phyloP scores from a whole-genome alignment of 2,888 invertebrate species.

The Halictus quadricinctus region DNA sequence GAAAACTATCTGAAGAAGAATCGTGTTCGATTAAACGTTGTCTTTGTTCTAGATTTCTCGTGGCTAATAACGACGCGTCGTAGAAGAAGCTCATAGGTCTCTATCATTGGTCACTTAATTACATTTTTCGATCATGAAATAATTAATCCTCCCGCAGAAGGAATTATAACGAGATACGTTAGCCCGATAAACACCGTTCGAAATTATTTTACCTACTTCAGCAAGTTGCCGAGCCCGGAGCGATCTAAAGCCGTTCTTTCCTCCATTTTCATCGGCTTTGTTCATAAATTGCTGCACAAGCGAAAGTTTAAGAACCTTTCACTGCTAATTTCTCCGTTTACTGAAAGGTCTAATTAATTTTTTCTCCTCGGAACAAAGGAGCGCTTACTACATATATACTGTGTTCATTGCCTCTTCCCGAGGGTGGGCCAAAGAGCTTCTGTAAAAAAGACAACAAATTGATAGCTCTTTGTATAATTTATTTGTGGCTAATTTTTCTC shows the following conservation, averaged over 20 bases:
- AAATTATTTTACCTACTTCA: background rate
- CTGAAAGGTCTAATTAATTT: conserved; percentile 1
- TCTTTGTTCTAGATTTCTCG: background rate
- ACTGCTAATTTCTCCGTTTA: background rate
- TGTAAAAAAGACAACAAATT: background rate
- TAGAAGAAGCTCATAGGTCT: background rate
- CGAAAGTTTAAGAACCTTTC: background rate
- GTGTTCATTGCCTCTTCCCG: background rate
- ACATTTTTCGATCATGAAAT: background rate
- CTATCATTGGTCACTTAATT: background rate
- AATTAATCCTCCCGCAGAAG: background rate
- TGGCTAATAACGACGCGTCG: background rate
- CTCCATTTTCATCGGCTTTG: conserved; percentile 1
- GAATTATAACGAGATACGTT: background rate
- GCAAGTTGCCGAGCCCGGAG: background rate
- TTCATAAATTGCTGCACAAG: background rate
- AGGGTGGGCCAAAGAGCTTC: background rate
- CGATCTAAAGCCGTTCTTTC: background rate
- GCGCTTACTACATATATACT: background rate
- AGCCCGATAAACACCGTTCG: background rate
- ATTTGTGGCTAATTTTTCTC: background rate
- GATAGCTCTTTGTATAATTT: background rate
- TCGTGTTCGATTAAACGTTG: background rate
- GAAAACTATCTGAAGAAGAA: background rate
- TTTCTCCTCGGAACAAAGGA: background rate